A percentile compares a stretch with the other conserved stretches of the same genome.
These are phyloP conservation scores for Microplitis mediator DNA, from an alignment of 1,140 invertebrate genomes.

Conservation along the genomic window DNA sequence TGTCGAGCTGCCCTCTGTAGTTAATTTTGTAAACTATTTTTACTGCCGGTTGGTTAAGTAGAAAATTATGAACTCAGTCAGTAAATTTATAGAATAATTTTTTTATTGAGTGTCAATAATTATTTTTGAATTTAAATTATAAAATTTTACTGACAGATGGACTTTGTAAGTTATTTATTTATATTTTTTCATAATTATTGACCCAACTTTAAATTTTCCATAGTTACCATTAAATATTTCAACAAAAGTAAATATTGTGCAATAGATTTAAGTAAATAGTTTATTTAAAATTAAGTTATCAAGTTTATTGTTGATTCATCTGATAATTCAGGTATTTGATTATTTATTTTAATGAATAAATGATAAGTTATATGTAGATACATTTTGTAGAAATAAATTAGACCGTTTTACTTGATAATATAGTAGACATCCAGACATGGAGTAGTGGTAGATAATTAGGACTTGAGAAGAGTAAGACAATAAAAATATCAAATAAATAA, in stretches of 20 bases:
- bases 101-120: no score
- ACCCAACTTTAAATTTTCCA: conserved; percentile 8
- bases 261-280: not conserved
- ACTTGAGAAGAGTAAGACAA: conserved; percentile 44
- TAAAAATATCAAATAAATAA: conserved; percentile 51
- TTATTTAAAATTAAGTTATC: not conserved
- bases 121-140: no score
- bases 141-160: not conserved
- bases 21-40: no score
- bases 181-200: not conserved
- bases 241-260: conserved; percentile 21
- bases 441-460: no score
- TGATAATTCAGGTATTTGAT: conserved; percentile 44
- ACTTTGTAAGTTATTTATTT: not conserved
- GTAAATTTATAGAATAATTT: not conserved
- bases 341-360: no score
- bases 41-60: no score
- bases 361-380: conserved; percentile 58
- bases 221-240: not conserved
- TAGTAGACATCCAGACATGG: no score
- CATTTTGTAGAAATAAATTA: conserved; percentile 54
- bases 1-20: no score
- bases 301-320: conserved; percentile 40
- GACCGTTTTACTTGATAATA: no score
- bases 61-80: no score